Conservation (phyloP, 2,113 vertebrate species). For the Notothenia rossii region DNA sequence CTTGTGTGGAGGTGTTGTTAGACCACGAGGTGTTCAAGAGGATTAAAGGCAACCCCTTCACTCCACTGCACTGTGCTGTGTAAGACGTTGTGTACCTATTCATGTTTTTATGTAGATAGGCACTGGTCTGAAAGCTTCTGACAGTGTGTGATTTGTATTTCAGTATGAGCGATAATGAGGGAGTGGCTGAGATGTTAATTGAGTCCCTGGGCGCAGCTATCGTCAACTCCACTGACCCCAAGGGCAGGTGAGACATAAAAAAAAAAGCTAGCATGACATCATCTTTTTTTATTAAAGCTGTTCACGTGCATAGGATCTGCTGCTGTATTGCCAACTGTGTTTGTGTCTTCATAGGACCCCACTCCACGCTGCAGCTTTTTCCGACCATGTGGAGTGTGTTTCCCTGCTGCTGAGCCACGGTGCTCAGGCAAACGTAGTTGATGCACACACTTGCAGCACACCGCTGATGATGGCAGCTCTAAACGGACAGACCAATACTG, state of each 20-base stretch:
- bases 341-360: conserved; percentile 85
- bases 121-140: neutral
- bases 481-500: conserved; percentile 95
- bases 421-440: conserved; percentile 90
- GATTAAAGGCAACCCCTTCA: conserved; percentile 95
- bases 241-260: conserved; percentile 89
- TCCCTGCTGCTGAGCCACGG: conserved; percentile 95
- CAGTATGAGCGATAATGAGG: conserved; percentile 97
- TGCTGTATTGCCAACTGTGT: neutral
- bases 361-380: conserved; percentile 97
- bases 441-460: conserved; percentile 88
- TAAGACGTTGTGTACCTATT: conserved; percentile 80
- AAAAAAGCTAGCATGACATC: neutral
- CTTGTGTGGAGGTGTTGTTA: conserved; percentile 95
- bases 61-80: conserved; percentile 98
- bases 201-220: conserved; percentile 90
- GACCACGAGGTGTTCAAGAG: conserved; percentile 93
- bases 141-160: conserved; percentile 40
- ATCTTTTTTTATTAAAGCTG: neutral
- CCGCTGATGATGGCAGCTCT: conserved; percentile 99
- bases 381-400: conserved; percentile 95
- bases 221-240: conserved; percentile 91
- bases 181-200: conserved; percentile 96
- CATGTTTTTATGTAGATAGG: neutral
- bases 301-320: neutral